Base-by-base conservation (phyloP, 1,140 invertebrate genomes). In the Battus philenor region DNA sequence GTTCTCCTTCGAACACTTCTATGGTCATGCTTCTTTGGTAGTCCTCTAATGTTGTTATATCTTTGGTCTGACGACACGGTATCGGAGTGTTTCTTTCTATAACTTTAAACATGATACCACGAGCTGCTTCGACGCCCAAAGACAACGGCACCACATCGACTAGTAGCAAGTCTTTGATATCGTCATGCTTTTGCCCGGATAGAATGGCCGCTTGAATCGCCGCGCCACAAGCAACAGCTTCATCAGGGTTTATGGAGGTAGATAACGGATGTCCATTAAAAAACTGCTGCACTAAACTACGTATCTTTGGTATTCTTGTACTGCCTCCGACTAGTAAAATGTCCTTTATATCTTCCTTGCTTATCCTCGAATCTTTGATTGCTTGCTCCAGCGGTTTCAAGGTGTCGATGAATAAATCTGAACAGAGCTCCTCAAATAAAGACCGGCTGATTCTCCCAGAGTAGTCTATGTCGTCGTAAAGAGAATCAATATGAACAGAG, bases 301-400 rank as follows among this genome's bases (percentile, higher is more conserved):
- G 82, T 17, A 89, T 81, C 59, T 88, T 88, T 33, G 87, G 87
- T 58, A 89, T 89, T 33, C 91, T 86, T 1, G 90, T 92, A 8
- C 91, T 92, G 1, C 92, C 92, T 24, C 92, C 92, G 12, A 93
- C 91, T 17, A 93, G 73, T 16, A 93, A 89, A 27, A 93, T 86
- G 29, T 93, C 90, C 49, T 92, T 68, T 33, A 93, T 90, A 30
- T 78, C 54, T n/a, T 56, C 55, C 64, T 92, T 92, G 44, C 88
- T 88, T 57, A 93, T 53, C 54, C 90, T 89, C 24, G 91, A 90
- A 74, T 92, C 91, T 4, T 73, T 66, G 50, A 68, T 90, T 51
- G 47, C 91, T 76, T 76, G 80, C 66, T 68, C 87, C 59, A 62
- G 68, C 48, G 38, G 76, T 63, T 46, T 71, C 17, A 68, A 69